A percentile compares a stretch with the other conserved stretches of the same genome.
Conservation (phyloP, 2,113 vertebrate genomes). For the Tragelaphus buxtoni region DNA sequence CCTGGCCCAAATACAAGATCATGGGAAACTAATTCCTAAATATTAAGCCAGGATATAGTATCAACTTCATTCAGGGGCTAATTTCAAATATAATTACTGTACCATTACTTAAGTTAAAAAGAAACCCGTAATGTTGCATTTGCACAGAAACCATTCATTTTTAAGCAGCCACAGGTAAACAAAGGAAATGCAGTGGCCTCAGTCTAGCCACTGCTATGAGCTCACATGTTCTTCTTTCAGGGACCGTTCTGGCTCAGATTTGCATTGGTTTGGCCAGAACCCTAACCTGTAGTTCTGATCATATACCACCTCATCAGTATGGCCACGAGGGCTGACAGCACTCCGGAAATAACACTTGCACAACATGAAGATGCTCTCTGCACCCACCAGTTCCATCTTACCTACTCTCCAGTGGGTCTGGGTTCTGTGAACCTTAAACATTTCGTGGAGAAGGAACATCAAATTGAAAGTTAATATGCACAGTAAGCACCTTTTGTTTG, state of each 20-base stretch:
- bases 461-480: constrained; percentile 28
- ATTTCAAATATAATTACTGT: constrained; percentile 41
- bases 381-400: not conserved
- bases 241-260: not conserved
- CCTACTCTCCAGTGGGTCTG: not conserved
- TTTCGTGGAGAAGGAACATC: not conserved
- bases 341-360: not conserved
- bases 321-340: not conserved
- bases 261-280: not conserved
- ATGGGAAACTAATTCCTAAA: constrained; percentile 33
- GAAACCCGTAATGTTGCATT: not conserved
- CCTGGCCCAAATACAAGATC: constrained; percentile 29
- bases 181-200: constrained; percentile 2
- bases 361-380: not conserved
- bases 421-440: not conserved
- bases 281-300: not conserved
- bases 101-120: not conserved
- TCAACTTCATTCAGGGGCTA: constrained; percentile 9
- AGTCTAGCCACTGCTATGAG: not conserved
- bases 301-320: not conserved
- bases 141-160: constrained; percentile 25
- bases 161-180: constrained; percentile 47
- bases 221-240: not conserved
- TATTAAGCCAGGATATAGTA: constrained; percentile 32
- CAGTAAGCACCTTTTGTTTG: not conserved